phyloP scores from a whole-genome alignment of 2,797 vertebrate species.

The Borostomias antarcticus region DNA sequence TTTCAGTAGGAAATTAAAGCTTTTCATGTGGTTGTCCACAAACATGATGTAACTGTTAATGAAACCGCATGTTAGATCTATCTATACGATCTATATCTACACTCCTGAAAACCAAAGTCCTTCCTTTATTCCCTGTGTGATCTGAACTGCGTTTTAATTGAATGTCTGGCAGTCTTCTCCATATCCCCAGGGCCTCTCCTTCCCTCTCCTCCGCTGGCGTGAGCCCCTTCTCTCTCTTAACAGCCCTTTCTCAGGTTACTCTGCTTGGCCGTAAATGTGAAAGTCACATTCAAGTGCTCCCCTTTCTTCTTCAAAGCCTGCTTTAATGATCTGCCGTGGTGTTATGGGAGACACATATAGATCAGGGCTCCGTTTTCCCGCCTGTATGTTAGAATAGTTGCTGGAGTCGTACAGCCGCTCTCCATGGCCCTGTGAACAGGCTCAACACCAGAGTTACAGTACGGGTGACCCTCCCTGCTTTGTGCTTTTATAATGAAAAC shows the following conservation, averaged over 20 bases:
- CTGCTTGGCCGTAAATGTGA: conserved; percentile 16
- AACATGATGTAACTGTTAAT: conserved; percentile 45
- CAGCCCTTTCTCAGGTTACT: not conserved
- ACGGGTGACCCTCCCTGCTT: too few relatives aligned
- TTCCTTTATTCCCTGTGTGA: conserved; percentile 24
- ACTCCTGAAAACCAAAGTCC: conserved; percentile 16
- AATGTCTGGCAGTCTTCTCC: conserved; percentile 39
- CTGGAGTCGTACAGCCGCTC: too few relatives aligned
- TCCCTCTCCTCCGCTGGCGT: conserved; percentile 25
- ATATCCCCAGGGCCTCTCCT: conserved; percentile 15
- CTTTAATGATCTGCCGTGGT: not conserved
- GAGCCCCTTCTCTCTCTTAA: not conserved
- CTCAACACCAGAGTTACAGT: too few relatives aligned
- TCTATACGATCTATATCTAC: too few relatives aligned
- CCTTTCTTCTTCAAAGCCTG: not conserved
- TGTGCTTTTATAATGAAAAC: too few relatives aligned
- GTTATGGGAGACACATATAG: not conserved
- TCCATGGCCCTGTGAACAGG: too few relatives aligned
- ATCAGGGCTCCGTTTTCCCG: too few relatives aligned
- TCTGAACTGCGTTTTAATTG: conserved; percentile 50
- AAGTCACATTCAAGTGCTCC: conserved; percentile 21
- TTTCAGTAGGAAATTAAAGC: too few relatives aligned
- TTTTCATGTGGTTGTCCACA: not conserved
- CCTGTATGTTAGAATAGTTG: not conserved
- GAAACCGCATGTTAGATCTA: conserved; percentile 15